Evolutionary conservation across 2,113 vertebrate species (phyloP), one percentile per base, ranked within the genome.

Genomic region (Asarcornis scutulata): DNA sequence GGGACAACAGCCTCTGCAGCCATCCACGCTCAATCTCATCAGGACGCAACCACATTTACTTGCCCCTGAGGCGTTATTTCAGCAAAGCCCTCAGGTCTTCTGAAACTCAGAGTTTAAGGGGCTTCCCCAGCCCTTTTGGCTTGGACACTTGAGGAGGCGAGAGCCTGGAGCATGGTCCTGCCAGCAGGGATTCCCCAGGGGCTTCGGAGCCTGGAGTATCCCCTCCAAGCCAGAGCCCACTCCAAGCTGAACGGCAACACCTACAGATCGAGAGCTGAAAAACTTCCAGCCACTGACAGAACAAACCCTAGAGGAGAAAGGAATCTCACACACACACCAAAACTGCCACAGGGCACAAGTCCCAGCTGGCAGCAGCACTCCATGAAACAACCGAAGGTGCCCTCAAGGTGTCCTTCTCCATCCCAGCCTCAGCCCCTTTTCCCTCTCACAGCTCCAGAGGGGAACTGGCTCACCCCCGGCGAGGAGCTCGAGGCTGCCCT

Each of bases 351-450:
- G 55, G 46, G 80, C 87, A 34, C 36, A 42, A 64, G 31, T 59
- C 74, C 44, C 36, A 83, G 71, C 1, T 84, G 92, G 62, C 62
- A 67, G 71, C 67, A 77, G n/a, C 64, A 14, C 1, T 29, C 52
- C 52, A 32, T 60, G 79, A 63, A 68, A 85, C 52, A 53, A 84
- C 58, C 42, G 13, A 64, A 91, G 32, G 23, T 48, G 27, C 66
- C 93, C 66, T 86, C 27, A 1, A 76, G 75, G 68, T 52, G 75
- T 80, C 46, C 34, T 86, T 67, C 85, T 91, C 62, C 55, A 85
- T 34, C 75, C 46, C 34, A 56, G 32, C 34, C 81, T 7, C 73
- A 85, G 63, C 77, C 55, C 83, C 66, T 14, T 27, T 81, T 32
- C 34, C 3, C 32, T n/a, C 34, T 62, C 36, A 64, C 74, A 80